Percentiles rank a stretch among this genome's conserved stretches.
phyloP scores from a whole-genome alignment of 2,797 vertebrate genomes.

The Lepidocolaptes lacrymiger region DNA sequence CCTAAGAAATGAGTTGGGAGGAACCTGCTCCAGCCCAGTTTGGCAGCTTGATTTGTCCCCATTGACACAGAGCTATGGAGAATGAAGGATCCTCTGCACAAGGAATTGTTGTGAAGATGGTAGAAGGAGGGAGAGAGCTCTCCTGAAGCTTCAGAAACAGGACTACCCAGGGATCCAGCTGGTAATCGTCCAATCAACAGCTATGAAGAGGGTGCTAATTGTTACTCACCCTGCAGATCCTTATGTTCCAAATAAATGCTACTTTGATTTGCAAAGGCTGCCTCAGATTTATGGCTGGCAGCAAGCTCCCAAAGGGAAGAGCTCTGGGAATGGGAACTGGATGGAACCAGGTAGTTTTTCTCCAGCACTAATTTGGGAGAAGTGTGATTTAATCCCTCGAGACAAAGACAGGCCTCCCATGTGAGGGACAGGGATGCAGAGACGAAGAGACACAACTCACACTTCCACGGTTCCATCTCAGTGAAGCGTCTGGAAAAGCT shows the following conservation, averaged over 20 bases:
- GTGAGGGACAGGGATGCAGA: background rate
- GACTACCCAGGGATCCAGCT: background rate
- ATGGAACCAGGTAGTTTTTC: background rate
- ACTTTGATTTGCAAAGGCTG: background rate
- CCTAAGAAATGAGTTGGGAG: background rate
- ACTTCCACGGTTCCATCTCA: background rate
- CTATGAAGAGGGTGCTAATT: background rate
- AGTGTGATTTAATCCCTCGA: background rate
- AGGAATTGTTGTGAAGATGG: background rate
- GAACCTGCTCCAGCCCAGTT: background rate
- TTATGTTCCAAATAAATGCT: background rate
- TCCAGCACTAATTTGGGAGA: background rate
- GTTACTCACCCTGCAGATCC: background rate
- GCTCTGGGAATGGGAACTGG: background rate
- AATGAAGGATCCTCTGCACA: background rate
- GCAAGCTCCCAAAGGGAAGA: background rate
- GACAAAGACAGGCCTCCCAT: background rate
- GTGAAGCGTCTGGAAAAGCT: background rate
- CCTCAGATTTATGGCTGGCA: background rate
- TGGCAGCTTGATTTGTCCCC: background rate
- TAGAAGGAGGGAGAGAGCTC: background rate
- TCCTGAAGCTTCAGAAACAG: background rate
- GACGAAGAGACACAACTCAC: background rate
- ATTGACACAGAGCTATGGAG: accelerated
- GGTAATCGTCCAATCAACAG: background rate